These are phyloP conservation scores for Pseudomugil tenellus DNA, from an alignment of 2,797 vertebrate genomes.

Conservation along the genomic window DNA sequence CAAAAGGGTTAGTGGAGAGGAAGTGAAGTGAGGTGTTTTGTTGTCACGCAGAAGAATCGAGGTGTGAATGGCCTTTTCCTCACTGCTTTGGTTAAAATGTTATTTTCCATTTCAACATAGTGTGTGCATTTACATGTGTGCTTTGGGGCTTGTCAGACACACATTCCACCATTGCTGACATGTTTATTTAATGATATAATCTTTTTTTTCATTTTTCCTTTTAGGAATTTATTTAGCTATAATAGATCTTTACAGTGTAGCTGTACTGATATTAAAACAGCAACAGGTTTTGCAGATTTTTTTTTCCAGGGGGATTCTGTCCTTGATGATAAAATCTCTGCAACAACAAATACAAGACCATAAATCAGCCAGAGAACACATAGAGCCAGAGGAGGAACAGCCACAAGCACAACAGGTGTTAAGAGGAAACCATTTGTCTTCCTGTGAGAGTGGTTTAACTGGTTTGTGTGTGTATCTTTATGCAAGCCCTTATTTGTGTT, in stretches of 20 bases:
- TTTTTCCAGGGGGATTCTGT: conserved; percentile 54
- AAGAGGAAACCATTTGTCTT: conserved; percentile 77
- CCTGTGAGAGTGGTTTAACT: conserved; percentile 52
- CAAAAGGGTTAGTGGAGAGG: conserved; percentile 42
- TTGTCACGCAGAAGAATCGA: conserved; percentile 30
- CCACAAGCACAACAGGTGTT: conserved; percentile 77
- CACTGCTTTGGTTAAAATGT: conserved; percentile 37
- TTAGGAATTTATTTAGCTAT: conserved; percentile 1
- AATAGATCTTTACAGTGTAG: conserved; percentile 27
- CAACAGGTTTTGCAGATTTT: conserved; percentile 46
- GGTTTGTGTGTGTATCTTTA: conserved; percentile 24
- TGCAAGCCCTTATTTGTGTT: conserved; percentile 27
- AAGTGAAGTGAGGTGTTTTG: conserved; percentile 45
- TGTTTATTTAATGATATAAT: conserved; percentile 49
- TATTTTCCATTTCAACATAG: conserved; percentile 36
- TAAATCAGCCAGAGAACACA: conserved; percentile 70
- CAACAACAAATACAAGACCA: conserved; percentile 70
- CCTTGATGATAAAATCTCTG: conserved; percentile 75
- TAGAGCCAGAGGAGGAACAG: conserved; percentile 63
- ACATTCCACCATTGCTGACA: conserved; percentile 55
- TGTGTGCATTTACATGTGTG: conserved; percentile 34
- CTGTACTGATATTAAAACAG: conserved; percentile 48
- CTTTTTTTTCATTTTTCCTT: neutral
- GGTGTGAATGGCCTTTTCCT: conserved; percentile 52
- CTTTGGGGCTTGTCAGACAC: conserved; percentile 39